Base-by-base conservation (phyloP, 2,797 vertebrate genomes). In the Champsocephalus gunnari region DNA sequence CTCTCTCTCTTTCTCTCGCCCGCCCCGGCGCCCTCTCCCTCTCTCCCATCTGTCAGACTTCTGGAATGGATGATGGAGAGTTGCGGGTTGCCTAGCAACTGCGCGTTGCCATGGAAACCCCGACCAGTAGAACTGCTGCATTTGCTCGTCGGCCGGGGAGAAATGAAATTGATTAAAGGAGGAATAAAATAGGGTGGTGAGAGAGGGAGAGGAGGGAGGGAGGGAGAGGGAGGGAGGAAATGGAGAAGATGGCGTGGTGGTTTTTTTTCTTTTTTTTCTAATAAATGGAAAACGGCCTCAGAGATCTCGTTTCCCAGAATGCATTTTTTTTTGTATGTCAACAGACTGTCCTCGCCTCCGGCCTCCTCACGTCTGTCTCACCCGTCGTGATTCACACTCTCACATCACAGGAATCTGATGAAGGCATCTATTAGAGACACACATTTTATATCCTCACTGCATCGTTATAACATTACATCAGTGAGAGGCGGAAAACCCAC, bases 61-160 rank as follows among this genome's bases (percentile, higher is more conserved):
- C 92, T 94, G 94, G 94, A 95, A 95, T 94, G 94, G 94, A 92
- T 94, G 94, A 94, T 94, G 93, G 92, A 94, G 94, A 95, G 94
- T 95, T 92, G 89, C 87, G 92, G 50, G 94, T 95, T 95, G 94
- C 95, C 87, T 93, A 89, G 95, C 93, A 95, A 96, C 95, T 95
- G 79, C 1, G 68, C 34, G 94, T 95, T 95, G 84, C 93, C 87
- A 89, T 87, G 85, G 92, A 66, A 93, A 95, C 93, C 50, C 44
- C 48, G 77, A 58, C 72, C 84, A 91, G 91, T 7, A 38, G 34
- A 93, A 91, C 91, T 91, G 88, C 89, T 81, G 87, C 92, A 87
- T 93, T 92, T 89, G 91, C 89, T 91, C 65, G 88, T 87, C 76
- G 76, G 92, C 76, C 11, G 88, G 90, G 92, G 94, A 88, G 90